phyloP scores from a whole-genome alignment of 2,797 vertebrate species.

The Takifugu ocellatus region DNA sequence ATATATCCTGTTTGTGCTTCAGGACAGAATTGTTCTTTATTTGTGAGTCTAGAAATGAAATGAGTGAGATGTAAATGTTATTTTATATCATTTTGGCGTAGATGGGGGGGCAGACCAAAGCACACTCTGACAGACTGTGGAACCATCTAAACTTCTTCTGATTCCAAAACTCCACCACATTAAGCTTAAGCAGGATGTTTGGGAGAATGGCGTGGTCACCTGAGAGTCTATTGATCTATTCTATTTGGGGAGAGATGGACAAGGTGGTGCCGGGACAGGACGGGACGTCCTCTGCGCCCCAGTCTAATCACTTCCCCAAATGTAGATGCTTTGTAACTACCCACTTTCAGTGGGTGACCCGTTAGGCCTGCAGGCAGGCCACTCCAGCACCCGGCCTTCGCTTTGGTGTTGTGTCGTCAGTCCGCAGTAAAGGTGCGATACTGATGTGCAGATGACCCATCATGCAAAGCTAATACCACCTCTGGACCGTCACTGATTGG shows the following conservation, averaged over 20 bases:
- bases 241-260: slow-evolving; percentile 20
- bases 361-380: too few relatives aligned
- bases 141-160: slow-evolving; percentile 12
- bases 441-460: too few relatives aligned
- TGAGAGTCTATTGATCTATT: slow-evolving; percentile 51
- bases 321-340: not conserved
- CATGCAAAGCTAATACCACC: too few relatives aligned
- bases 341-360: not conserved
- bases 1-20: slow-evolving; percentile 54
- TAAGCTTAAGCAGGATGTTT: slow-evolving; percentile 48
- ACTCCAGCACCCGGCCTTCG: too few relatives aligned
- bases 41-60: slow-evolving; percentile 53
- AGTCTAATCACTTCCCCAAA: slow-evolving; percentile 9
- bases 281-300: slow-evolving; percentile 15
- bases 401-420: too few relatives aligned
- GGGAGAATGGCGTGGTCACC: slow-evolving; percentile 50
- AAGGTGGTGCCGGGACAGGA: slow-evolving; percentile 29
- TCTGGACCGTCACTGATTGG: too few relatives aligned
- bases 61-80: slow-evolving; percentile 41
- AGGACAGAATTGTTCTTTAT: slow-evolving; percentile 46
- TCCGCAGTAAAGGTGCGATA: too few relatives aligned
- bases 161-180: not conserved
- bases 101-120: slow-evolving; percentile 39
- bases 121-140: slow-evolving; percentile 27
- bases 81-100: slow-evolving; percentile 30